Percentiles rank a stretch among this genome's conserved stretches.
Conservation (phyloP, 2,888 invertebrate genomes). For the Pardosa pseudoannulata region DNA sequence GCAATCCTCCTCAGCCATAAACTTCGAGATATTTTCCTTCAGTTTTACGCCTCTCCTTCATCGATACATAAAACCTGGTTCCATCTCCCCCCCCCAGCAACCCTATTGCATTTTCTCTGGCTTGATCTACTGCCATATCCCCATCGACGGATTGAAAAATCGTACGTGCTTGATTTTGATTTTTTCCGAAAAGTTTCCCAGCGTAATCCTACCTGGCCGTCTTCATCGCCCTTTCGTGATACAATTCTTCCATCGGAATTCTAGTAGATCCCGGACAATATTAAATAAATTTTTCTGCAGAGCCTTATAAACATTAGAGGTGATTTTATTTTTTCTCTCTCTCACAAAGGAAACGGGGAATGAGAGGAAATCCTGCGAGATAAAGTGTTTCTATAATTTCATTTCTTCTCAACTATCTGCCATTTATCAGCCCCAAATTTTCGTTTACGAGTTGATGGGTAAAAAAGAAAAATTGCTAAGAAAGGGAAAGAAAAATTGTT, state of each 20-base stretch:
- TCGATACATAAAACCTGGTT: too few species aligned
- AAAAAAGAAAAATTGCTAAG: too few species aligned
- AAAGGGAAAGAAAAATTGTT: too few species aligned
- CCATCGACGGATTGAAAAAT: conserved; percentile 6
- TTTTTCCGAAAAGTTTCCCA: background rate
- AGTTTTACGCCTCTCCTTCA: too few species aligned
- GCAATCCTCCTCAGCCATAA: too few species aligned
- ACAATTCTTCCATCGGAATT: background rate
- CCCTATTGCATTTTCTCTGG: background rate
- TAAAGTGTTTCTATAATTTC: conserved; percentile 31
- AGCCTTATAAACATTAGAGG: conserved; percentile 2
- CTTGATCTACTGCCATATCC: background rate
- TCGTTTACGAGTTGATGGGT: too few species aligned
- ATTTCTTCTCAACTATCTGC: background rate
- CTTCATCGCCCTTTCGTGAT: background rate
- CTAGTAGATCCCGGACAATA: conserved; percentile 10
- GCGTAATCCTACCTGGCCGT: conserved; percentile 21
- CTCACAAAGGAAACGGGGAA: background rate
- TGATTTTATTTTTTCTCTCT: background rate
- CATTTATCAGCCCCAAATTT: conserved; percentile 3
- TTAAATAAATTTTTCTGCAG: conserved; percentile 19
- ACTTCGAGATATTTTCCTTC: too few species aligned
- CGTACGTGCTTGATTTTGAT: conserved; percentile 13
- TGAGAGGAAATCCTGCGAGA: conserved; percentile 15
- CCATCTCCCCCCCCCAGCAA: background rate